Conservation (phyloP, 2,888 invertebrate genomes). For the Rhamnusium bicolor region DNA sequence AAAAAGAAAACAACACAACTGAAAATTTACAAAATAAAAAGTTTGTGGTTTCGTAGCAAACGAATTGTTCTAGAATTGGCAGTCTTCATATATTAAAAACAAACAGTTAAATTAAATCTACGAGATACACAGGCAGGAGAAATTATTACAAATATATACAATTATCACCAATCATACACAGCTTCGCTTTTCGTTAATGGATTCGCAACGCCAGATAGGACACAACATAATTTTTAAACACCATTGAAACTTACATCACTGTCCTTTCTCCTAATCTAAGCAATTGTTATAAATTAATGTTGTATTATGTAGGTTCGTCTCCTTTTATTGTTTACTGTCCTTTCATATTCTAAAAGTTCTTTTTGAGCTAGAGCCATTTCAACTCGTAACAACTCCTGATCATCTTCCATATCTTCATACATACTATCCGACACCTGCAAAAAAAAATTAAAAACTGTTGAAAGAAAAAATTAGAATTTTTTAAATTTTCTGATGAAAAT, state of each 20-base stretch:
- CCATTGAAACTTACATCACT: background rate
- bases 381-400: conserved; percentile 68
- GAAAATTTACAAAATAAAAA: conserved; percentile 27
- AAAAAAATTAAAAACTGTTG: conserved; percentile 40
- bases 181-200: conserved; percentile 55
- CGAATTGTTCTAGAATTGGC: conserved; percentile 38
- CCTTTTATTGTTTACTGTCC: conserved; percentile 64
- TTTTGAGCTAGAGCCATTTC: conserved; percentile 70
- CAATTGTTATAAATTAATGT: conserved; percentile 49
- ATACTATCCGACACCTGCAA: conserved; percentile 79
- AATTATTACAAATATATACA: conserved; percentile 59
- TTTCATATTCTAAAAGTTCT: conserved; percentile 68
- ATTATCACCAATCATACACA: conserved; percentile 63
- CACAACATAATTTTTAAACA: conserved; percentile 22
- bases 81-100: conserved; percentile 54
- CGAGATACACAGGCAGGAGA: conserved; percentile 51
- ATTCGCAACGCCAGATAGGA: conserved; percentile 40
- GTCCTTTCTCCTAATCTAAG: conserved; percentile 1
- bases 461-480: no score
- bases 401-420: conserved; percentile 83
- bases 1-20: background rate
- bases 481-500: no score
- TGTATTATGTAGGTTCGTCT: conserved; percentile 65
- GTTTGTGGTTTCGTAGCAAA: conserved; percentile 32
- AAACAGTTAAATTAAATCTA: conserved; percentile 42